phyloP scores from a whole-genome alignment of 2,888 invertebrate genomes.

The Scaptomyza tumidula region DNA sequence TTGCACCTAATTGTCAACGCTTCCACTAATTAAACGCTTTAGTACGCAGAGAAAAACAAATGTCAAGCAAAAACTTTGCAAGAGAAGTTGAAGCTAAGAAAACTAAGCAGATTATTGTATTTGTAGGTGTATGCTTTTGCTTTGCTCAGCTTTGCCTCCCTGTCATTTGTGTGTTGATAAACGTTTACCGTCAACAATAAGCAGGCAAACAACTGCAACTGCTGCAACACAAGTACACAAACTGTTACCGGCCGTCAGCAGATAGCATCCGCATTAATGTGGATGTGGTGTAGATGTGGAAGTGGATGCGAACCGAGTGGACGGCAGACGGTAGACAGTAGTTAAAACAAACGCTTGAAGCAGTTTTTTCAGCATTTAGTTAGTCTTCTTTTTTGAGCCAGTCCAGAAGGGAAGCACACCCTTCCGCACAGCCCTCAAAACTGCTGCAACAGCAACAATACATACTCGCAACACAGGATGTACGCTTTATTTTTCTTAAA shows the following conservation, averaged over 20 bases:
- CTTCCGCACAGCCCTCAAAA: neutral
- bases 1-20: constrained; percentile 39
- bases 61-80: constrained; percentile 3
- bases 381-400: constrained; percentile 33
- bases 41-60: constrained; percentile 7
- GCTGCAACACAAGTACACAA: constrained; percentile 37
- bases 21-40: constrained; percentile 50
- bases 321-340: constrained; percentile 19
- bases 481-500: constrained; percentile 70
- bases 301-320: constrained; percentile 16
- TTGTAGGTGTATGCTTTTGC: constrained; percentile 32
- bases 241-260: constrained; percentile 26
- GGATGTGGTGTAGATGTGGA: constrained; percentile 1
- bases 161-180: constrained; percentile 56
- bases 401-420: constrained; percentile 8
- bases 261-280: constrained; percentile 20
- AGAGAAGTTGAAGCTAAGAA: constrained; percentile 24
- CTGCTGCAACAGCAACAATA: constrained; percentile 36
- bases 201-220: constrained; percentile 5
- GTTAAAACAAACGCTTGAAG: constrained; percentile 39
- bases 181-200: constrained; percentile 61
- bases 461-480: constrained; percentile 63
- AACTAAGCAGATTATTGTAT: constrained; percentile 64
- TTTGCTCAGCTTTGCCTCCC: constrained; percentile 11
- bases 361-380: constrained; percentile 41